Evolutionary conservation across 2,888 invertebrate genomes (phyloP).

Genomic region (Pterobdella sp.): DNA sequence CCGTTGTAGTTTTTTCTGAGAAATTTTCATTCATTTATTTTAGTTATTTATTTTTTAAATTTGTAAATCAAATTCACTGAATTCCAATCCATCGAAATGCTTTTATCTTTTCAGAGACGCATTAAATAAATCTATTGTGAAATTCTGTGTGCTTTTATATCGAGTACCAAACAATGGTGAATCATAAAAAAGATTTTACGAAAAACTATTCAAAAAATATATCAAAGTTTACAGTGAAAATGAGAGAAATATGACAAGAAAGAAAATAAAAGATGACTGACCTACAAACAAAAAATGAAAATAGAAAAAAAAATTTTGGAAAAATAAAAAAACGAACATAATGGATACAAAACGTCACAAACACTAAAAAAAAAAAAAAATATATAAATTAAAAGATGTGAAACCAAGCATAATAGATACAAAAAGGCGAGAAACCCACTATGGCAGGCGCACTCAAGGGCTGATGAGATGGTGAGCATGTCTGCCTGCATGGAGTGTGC

Average conservation of each 20-base stretch:
- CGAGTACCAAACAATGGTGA: too few species aligned
- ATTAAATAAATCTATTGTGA: too few species aligned
- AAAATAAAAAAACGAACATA: not conserved
- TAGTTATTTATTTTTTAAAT: too few species aligned
- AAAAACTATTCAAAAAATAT: too few species aligned
- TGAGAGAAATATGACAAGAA: not conserved
- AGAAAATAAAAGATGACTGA: not conserved
- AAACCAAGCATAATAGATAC: not conserved
- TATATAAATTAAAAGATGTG: not conserved
- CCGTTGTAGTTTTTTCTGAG: too few species aligned
- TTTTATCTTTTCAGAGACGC: too few species aligned
- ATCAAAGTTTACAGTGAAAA: not conserved
- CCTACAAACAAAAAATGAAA: not conserved
- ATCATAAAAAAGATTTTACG: too few species aligned
- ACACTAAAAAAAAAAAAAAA: not conserved
- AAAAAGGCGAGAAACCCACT: slow-evolving; percentile 37
- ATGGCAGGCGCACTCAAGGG: slow-evolving; percentile 79
- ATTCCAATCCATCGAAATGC: too few species aligned
- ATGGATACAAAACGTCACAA: not conserved
- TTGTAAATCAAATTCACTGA: too few species aligned
- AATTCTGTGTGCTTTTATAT: too few species aligned
- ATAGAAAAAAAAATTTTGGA: not conserved
- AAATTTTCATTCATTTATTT: too few species aligned
- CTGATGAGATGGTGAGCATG: slow-evolving; percentile 76
- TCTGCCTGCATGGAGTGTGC: slow-evolving; percentile 91